These are phyloP conservation scores for Andricus quercusramuli DNA, from an alignment of 2,888 invertebrate genomes.

Conservation along the genomic window DNA sequence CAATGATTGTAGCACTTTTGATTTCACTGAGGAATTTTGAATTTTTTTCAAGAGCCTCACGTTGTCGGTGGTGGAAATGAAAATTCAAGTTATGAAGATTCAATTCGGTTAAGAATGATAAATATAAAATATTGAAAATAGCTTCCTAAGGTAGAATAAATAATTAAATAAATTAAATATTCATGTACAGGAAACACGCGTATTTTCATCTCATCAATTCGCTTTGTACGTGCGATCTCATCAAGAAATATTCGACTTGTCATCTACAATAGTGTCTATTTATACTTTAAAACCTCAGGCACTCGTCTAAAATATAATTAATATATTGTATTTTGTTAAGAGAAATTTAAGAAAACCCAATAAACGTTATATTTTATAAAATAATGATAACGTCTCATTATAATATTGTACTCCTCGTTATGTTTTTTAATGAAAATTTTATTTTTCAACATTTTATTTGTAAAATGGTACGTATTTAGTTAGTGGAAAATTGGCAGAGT, in stretches of 20 bases:
- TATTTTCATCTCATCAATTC: not conserved
- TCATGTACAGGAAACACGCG: not conserved
- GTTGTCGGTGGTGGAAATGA: not conserved
- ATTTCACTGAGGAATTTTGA: not conserved
- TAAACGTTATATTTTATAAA: conserved; percentile 67
- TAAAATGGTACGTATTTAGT: not conserved
- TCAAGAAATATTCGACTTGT: conserved; percentile 11
- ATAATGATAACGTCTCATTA: not conserved
- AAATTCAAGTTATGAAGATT: not conserved
- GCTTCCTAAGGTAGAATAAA: not conserved
- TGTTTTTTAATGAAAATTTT: not conserved
- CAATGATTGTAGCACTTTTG: not conserved
- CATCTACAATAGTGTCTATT: conserved; percentile 22
- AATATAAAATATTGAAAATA: not conserved
- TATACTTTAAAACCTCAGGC: conserved; percentile 37
- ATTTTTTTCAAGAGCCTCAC: not conserved
- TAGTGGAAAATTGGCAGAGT: conserved; percentile 24
- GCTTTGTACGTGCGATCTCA: conserved; percentile 1
- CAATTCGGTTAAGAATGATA: not conserved
- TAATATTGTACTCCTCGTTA: not conserved
- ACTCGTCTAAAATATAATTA: conserved; percentile 51
- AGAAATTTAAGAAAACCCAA: conserved; percentile 56
- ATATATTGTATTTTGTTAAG: conserved; percentile 54
- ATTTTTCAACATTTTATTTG: not conserved
- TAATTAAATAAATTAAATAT: conserved; percentile 8